Base-by-base conservation (phyloP, 23 tunicate genomes). In the Trididemnum miniatum region DNA sequence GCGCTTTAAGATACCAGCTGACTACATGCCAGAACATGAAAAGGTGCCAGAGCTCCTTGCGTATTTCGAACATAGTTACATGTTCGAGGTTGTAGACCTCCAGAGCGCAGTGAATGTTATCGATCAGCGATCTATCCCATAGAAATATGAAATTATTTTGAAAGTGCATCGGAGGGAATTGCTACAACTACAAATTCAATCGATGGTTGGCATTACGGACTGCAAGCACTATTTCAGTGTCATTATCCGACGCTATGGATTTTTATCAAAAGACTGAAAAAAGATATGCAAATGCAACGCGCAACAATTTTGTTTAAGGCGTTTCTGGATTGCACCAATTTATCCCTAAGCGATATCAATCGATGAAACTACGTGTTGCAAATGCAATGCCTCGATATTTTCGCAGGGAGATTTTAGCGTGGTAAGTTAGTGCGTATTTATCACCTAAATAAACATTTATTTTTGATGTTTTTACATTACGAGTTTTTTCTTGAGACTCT, bases 41-140 rank as follows among this genome's bases (percentile, higher is more conserved):
- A n/a, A n/a, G n/a, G n/a, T n/a, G n/a, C n/a, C n/a, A n/a, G n/a
- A n/a, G n/a, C n/a, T n/a, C n/a, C n/a, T n/a, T n/a, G 71, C 71
- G 24, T 64, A 64, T 64, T 64, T 64, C 71, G 20, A 64, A 64
- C 71, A 64, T 26, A 64, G 9, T 12, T 64, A 64, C 30, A 64
- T n/a, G n/a, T 64, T 64, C 9, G 71, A 64, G 71, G 71, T n/a
- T 26, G 71, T n/a, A 64, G 23, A 64, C 30, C 24, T 49, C 57
- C 71, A 64, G 71, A 24, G 30, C 24, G 71, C 71, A 64, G 24
- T 64, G 71, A 64, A 64, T 64, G 71, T 49, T 64, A 64, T 64
- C 71, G 71, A 25, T 64, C 71, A n/a, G 71, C 24, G n/a, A 64
- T 64, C 71, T 64, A 64, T 64, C 71, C 71, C 71, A 64, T 64